Percentiles rank a stretch among this genome's conserved stretches.
Conservation (phyloP, 2,888 invertebrate genomes). For the Hirtodrosophila alboralis region DNA sequence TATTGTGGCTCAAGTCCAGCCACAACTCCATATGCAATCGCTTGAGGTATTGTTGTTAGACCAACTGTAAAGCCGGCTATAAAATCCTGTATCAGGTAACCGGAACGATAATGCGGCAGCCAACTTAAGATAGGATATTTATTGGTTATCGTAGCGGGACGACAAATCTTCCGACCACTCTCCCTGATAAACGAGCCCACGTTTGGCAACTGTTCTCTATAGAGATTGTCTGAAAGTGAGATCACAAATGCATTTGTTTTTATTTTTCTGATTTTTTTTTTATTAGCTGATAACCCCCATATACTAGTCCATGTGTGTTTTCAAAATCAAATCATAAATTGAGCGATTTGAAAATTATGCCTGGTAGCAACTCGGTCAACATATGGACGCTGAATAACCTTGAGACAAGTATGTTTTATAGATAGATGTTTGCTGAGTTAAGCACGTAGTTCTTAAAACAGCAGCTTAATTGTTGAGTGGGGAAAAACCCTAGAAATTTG, state of each 20-base stretch:
- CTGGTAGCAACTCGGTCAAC: slow-evolving; percentile 28
- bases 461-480: slow-evolving; percentile 1
- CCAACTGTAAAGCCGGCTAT: slow-evolving; percentile 94
- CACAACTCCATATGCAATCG: slow-evolving; percentile 92
- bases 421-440: too few species aligned
- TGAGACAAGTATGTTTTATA: slow-evolving; percentile 36
- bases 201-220: slow-evolving; percentile 80
- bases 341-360: slow-evolving; percentile 11
- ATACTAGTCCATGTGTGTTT: slow-evolving; percentile 1
- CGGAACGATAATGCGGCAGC: slow-evolving; percentile 89
- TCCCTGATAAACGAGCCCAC: slow-evolving; percentile 66
- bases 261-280: slow-evolving; percentile 4
- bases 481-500: too few species aligned
- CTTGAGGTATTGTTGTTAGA: slow-evolving; percentile 92
- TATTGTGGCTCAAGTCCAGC: slow-evolving; percentile 90
- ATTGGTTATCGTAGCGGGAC: slow-evolving; percentile 85
- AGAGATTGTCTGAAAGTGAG: slow-evolving; percentile 69
- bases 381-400: slow-evolving; percentile 18
- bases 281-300: slow-evolving; percentile 14
- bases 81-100: slow-evolving; percentile 89
- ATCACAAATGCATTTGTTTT: slow-evolving; percentile 1
- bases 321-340: slow-evolving; percentile 33
- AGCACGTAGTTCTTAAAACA: too few species aligned
- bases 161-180: slow-evolving; percentile 84
- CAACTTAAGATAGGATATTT: slow-evolving; percentile 90